Percentiles rank a stretch among this genome's conserved stretches.
These are phyloP conservation scores for Ifrita kowaldi DNA, from an alignment of 2,113 vertebrate genomes.

Conservation along the genomic window DNA sequence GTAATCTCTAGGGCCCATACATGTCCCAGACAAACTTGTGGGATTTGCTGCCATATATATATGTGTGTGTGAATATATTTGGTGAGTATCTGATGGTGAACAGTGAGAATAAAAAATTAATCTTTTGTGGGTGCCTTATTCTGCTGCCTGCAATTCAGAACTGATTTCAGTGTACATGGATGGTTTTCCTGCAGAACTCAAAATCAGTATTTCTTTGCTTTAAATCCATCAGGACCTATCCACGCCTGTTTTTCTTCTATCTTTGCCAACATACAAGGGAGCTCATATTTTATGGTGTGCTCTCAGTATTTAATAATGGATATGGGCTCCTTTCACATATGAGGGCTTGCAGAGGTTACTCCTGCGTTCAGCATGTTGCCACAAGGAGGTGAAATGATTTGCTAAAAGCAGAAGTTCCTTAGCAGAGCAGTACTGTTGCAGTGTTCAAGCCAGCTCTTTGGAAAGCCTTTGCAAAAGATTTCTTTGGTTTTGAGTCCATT, in stretches of 20 bases:
- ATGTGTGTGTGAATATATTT: background rate
- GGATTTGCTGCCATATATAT: background rate
- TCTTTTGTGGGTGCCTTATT: background rate
- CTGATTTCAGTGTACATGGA: background rate
- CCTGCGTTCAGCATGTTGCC: background rate
- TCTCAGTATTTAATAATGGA: background rate
- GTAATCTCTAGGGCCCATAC: background rate
- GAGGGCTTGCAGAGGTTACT: background rate
- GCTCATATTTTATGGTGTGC: background rate
- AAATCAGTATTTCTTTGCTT: background rate
- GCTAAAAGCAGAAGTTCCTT: background rate
- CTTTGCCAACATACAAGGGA: background rate
- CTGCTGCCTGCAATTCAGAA: background rate
- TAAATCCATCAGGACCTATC: background rate
- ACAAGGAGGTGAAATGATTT: background rate
- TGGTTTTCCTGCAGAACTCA: background rate
- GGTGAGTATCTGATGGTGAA: background rate
- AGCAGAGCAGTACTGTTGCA: background rate
- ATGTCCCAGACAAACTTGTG: background rate
- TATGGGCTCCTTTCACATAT: background rate
- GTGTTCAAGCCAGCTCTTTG: background rate
- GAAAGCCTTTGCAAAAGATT: background rate
- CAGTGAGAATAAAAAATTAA: background rate
- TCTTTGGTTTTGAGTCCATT: background rate
- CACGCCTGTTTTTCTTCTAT: background rate